Evolutionary conservation across 1,140 invertebrate species (phyloP).

Genomic region (Brachionus calyciflorus): DNA sequence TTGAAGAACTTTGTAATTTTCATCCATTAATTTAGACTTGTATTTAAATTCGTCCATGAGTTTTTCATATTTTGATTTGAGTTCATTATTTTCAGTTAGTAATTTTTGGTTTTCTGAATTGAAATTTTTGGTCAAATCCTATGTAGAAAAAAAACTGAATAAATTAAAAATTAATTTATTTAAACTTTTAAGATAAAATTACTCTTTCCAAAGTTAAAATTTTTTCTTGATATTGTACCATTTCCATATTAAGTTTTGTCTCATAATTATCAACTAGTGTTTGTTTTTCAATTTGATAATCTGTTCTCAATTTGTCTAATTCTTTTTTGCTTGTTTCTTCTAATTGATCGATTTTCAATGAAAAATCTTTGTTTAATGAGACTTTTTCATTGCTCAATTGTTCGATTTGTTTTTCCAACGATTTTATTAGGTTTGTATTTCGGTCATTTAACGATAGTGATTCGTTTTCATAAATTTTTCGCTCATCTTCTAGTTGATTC

Average conservation of each 20-base stretch:
- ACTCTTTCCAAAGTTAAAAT: slow-evolving; percentile 35
- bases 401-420: slow-evolving; percentile 7
- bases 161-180: not conserved
- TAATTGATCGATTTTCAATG: not conserved
- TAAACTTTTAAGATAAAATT: not conserved
- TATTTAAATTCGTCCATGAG: slow-evolving; percentile 55
- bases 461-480: slow-evolving; percentile 1
- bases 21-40: slow-evolving; percentile 52
- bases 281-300: slow-evolving; percentile 34
- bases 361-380: not conserved
- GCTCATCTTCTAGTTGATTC: not conserved
- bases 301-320: slow-evolving; percentile 20
- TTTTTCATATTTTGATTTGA: slow-evolving; percentile 51
- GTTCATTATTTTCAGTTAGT: slow-evolving; percentile 17
- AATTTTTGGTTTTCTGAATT: slow-evolving; percentile 44
- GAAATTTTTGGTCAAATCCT: slow-evolving; percentile 45
- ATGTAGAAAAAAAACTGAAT: not conserved
- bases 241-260: slow-evolving; percentile 11
- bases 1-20: slow-evolving; percentile 51
- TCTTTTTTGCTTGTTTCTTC: not conserved
- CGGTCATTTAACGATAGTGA: not conserved
- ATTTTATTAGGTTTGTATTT: not conserved
- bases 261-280: not conserved
- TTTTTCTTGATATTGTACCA: not conserved
- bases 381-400: slow-evolving; percentile 16